Percentiles rank a stretch among this genome's conserved stretches.
phyloP scores from a whole-genome alignment of 2,797 vertebrate genomes.

The Sandelia bainsii region DNA sequence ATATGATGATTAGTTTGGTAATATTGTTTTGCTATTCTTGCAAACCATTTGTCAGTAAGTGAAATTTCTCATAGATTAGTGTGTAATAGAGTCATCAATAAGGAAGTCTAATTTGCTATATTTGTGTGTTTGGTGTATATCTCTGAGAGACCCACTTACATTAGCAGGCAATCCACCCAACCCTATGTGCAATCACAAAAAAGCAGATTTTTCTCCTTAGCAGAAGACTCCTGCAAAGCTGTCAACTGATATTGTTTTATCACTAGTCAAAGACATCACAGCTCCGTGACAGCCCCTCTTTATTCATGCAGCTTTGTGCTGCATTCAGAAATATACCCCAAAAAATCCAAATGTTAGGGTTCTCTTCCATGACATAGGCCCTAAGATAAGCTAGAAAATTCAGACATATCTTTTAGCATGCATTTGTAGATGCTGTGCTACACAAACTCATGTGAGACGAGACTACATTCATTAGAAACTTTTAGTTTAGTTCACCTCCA shows the following conservation, averaged over 20 bases:
- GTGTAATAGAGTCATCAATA: neutral
- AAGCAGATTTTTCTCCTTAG: neutral
- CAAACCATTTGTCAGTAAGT: conserved; percentile 1
- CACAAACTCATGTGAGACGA: too few species aligned
- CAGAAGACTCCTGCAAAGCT: neutral
- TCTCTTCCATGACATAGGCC: neutral
- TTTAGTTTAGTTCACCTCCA: neutral
- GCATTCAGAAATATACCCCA: neutral
- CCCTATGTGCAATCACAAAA: neutral
- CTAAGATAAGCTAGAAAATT: neutral
- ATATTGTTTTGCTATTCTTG: conserved; percentile 7
- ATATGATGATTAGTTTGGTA: neutral
- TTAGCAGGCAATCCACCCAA: neutral
- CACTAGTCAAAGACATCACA: neutral
- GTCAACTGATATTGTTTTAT: neutral
- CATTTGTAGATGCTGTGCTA: neutral
- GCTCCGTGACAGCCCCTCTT: neutral
- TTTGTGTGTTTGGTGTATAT: neutral
- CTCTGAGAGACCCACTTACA: too few species aligned
- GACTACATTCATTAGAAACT: neutral
- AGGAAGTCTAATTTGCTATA: neutral
- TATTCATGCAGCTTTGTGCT: neutral
- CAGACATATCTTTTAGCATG: neutral
- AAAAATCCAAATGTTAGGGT: neutral
- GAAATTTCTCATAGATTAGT: neutral